Base-by-base conservation (phyloP, 2,113 vertebrate genomes). In the Nematolebias whitei region DNA sequence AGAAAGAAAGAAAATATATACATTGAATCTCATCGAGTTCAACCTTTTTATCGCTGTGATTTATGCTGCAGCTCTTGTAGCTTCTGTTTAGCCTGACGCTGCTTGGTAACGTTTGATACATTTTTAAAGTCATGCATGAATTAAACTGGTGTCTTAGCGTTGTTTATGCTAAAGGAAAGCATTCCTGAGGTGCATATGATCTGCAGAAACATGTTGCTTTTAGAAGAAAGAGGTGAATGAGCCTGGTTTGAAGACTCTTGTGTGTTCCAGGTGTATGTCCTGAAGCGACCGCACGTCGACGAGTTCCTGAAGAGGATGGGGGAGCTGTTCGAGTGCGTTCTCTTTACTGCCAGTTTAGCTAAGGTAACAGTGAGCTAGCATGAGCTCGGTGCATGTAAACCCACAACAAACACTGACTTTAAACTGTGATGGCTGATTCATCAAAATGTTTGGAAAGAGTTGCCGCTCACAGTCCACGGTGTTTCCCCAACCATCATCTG, bases 291-390 rank as follows among this genome's bases (percentile, higher is more conserved):
- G 0, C 95, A 98, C 0, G 98, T 99, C 19, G 98, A 99, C 0
- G 98, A 99, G 86, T 99, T 99, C 86, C 89, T 99, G 3, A 96
- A 95, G 87, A 92, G 97, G 52, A 98, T 99, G 97, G 97, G 98
- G 0, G 95, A 99, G 80, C 93, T 99, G 76, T 99, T 99, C 0
- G 98, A 99, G 83, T 99, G 98, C 0, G 95, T 99, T 53, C 94
- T 99, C 24, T 99, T 99, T 93, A 99, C 98, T 0, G 98, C 98
- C 77, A 99, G 98, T 81, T 93, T 99, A 79, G 96, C 98, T 85
- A 99, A 99, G 96, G 98, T 99, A 87, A 87, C 12, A 11, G 7
- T 24, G 13, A 51, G 6, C 40, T 15, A 29, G n/a, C n/a, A 29
- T 29, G 26, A 29, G 26, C 26, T 4, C 26, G 7, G 26, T 4